A percentile compares a stretch with the other conserved stretches of the same genome.
Evolutionary conservation across 2,113 vertebrate species (phyloP).

Genomic region (Chaetura pelagica): DNA sequence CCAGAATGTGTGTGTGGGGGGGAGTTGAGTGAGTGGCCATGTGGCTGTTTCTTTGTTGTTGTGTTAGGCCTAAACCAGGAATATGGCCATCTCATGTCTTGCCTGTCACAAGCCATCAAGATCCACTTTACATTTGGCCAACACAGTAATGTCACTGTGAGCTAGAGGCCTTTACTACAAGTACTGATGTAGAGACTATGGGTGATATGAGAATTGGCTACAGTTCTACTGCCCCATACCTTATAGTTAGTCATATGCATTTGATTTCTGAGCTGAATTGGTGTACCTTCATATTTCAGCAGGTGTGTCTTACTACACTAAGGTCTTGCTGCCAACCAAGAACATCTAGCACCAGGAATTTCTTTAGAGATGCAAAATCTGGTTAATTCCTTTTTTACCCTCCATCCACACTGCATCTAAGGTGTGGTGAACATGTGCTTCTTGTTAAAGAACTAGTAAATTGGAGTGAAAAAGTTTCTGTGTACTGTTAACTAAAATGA

Average conservation of each 20-base stretch:
- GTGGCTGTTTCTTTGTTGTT: too few species aligned
- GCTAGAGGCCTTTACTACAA: neutral
- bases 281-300: neutral
- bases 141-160: neutral
- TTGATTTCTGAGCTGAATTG: neutral
- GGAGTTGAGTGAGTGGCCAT: too few species aligned
- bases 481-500: neutral
- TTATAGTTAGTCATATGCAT: neutral
- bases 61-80: too few species aligned
- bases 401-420: neutral
- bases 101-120: neutral
- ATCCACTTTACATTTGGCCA: neutral
- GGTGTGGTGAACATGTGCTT: neutral
- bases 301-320: neutral
- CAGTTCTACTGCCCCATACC: neutral
- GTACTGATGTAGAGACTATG: neutral
- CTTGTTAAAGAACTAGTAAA: neutral
- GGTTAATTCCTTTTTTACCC: neutral
- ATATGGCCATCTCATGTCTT: neutral
- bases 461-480: neutral
- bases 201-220: fast-evolving
- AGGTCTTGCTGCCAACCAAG: neutral
- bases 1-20: too few species aligned
- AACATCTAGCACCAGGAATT: neutral
- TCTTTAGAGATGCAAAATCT: neutral